Percentiles rank a stretch among this genome's conserved stretches.
Conservation (phyloP, 2,113 vertebrate species). For the Agapornis roseicollis region DNA sequence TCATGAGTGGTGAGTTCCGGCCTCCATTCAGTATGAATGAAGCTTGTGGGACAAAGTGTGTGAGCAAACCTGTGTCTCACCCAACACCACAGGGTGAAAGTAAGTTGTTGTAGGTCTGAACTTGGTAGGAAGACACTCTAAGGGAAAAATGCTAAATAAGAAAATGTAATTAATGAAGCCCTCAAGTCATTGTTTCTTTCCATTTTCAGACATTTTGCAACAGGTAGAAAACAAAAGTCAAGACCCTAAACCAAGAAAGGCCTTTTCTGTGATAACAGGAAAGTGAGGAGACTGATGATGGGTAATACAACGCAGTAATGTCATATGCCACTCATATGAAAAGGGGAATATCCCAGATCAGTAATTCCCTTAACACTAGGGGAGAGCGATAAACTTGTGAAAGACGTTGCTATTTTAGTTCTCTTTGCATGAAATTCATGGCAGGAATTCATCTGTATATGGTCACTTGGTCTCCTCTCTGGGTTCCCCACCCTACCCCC, state of each 20-base stretch:
- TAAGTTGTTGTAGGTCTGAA: not conserved
- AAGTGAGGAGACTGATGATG: not conserved
- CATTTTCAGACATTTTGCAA: not conserved
- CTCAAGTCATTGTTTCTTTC: not conserved
- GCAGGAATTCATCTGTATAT: not conserved
- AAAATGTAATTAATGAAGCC: not conserved
- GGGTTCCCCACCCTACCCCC: not conserved
- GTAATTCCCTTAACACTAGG: not conserved
- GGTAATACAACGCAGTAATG: not conserved
- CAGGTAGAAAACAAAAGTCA: not conserved
- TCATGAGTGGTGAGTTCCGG: not conserved
- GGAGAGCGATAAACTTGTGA: constrained; percentile 17
- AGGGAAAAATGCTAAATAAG: not conserved
- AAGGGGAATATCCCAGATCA: not conserved
- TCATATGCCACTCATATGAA: not conserved
- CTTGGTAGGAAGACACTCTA: not conserved
- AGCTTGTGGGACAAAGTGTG: not conserved
- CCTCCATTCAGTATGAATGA: not conserved
- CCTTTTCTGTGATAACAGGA: not conserved
- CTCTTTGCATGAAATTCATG: not conserved
- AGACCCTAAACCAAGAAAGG: not conserved
- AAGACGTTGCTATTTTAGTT: not conserved
- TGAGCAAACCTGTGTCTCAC: not conserved
- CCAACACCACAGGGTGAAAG: not conserved
- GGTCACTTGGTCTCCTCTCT: not conserved